Evolutionary conservation across 1,140 invertebrate genomes (phyloP).

Genomic region (Anthonomus grandis): DNA sequence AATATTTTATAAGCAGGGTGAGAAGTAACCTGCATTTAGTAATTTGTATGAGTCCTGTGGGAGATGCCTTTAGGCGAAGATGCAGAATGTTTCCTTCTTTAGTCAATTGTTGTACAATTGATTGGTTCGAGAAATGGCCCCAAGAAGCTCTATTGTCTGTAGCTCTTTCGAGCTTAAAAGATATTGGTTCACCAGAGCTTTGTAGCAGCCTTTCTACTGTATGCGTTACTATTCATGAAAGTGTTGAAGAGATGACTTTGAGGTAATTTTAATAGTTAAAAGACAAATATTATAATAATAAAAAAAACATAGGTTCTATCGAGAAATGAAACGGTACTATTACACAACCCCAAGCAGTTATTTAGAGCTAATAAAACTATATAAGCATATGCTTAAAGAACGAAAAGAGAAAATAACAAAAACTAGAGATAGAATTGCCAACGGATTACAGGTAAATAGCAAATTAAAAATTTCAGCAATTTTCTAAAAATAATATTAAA

Average conservation of each 20-base stretch:
- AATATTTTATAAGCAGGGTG: conserved; percentile 77
- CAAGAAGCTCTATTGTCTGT: conserved; percentile 82
- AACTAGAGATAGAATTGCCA: conserved; percentile 68
- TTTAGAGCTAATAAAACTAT: conserved; percentile 80
- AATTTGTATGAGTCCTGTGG: conserved; percentile 86
- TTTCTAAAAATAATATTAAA: background rate
- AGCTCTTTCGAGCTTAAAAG: conserved; percentile 58
- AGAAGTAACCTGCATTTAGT: conserved; percentile 79
- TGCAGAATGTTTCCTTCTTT: conserved; percentile 87
- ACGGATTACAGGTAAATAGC: conserved; percentile 62
- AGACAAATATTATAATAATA: conserved; percentile 33
- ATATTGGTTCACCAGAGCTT: conserved; percentile 49
- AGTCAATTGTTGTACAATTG: conserved; percentile 91
- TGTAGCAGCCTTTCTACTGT: conserved; percentile 61
- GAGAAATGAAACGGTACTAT: conserved; percentile 79
- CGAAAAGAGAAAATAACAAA: conserved; percentile 66
- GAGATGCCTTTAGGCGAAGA: conserved; percentile 74
- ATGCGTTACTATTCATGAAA: conserved; percentile 72
- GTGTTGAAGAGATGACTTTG: conserved; percentile 21
- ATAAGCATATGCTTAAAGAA: conserved; percentile 60
- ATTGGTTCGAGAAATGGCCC: conserved; percentile 91
- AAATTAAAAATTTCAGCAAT: background rate
- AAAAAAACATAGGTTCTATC: conserved; percentile 70
- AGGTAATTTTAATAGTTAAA: conserved; percentile 3
- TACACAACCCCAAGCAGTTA: conserved; percentile 90